These are phyloP conservation scores for Periplaneta americana DNA, from an alignment of 1,140 invertebrate species.

Conservation along the genomic window DNA sequence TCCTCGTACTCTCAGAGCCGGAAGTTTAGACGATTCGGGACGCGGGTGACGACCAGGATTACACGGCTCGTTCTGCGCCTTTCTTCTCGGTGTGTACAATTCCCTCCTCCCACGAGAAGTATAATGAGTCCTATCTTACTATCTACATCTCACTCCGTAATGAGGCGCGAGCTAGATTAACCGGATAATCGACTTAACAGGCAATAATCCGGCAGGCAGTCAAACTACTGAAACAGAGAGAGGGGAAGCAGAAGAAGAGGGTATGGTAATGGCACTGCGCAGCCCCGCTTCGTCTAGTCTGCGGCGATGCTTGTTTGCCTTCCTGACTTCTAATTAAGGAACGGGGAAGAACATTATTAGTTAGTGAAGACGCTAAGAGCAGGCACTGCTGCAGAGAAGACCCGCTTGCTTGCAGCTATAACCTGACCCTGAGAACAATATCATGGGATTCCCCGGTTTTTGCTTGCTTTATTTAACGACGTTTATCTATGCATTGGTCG, in stretches of 20 bases:
- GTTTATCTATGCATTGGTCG: too few species aligned
- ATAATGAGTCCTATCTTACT: neutral
- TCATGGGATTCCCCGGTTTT: too few species aligned
- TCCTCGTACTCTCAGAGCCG: too few species aligned
- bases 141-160: conserved; percentile 1
- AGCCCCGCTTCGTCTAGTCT: too few species aligned
- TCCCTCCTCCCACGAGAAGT: neutral
- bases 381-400: neutral
- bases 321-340: neutral
- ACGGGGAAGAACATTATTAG: neutral
- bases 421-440: neutral
- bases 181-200: conserved; percentile 19
- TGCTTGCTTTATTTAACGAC: too few species aligned
- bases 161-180: conserved; percentile 15
- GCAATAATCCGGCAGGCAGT: conserved; percentile 14
- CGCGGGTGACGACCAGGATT: too few species aligned
- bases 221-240: neutral
- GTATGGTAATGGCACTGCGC: neutral
- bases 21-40: too few species aligned
- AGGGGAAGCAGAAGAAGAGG: neutral
- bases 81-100: neutral
- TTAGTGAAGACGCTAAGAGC: neutral
- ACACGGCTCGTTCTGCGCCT: neutral
- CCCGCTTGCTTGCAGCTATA: neutral
- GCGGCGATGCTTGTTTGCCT: neutral